Percentiles rank a stretch among this genome's conserved stretches.
phyloP scores from a whole-genome alignment of 2,888 invertebrate genomes.

The Phania funesta region DNA sequence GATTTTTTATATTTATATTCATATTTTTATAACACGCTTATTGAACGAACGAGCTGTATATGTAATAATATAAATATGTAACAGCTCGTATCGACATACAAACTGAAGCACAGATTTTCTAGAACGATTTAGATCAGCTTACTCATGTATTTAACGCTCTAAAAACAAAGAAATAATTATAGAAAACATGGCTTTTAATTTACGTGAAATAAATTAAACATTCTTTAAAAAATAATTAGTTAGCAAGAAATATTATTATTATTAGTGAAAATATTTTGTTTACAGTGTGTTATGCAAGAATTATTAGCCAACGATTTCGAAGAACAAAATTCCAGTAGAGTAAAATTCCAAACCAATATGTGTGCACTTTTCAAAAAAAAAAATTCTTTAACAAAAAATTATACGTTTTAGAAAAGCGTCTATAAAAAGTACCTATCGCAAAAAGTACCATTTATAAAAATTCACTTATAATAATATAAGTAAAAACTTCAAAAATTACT shows the following conservation, averaged over 20 bases:
- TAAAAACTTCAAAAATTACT: too few species aligned
- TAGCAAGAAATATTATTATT: not conserved
- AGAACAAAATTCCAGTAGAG: too few species aligned
- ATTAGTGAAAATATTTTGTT: constrained; percentile 10
- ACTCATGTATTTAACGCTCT: constrained; percentile 64
- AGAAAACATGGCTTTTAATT: constrained; percentile 25
- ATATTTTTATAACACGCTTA: not conserved
- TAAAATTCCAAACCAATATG: too few species aligned
- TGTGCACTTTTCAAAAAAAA: too few species aligned
- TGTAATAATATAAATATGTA: not conserved
- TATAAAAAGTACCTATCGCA: too few species aligned
- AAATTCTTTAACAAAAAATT: too few species aligned
- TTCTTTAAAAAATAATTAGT: constrained; percentile 60
- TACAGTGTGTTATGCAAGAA: constrained; percentile 10
- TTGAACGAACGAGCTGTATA: constrained; percentile 5
- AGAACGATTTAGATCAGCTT: constrained; percentile 32
- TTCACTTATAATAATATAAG: too few species aligned
- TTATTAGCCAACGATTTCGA: not conserved
- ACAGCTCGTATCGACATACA: constrained; percentile 22
- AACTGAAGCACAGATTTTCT: constrained; percentile 16
- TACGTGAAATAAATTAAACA: constrained; percentile 51
- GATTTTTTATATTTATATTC: not conserved
- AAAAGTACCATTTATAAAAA: too few species aligned
- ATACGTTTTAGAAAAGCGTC: too few species aligned
- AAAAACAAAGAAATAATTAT: constrained; percentile 50